Base-by-base conservation (phyloP, 2,113 vertebrate species). In the Numenius arquata region DNA sequence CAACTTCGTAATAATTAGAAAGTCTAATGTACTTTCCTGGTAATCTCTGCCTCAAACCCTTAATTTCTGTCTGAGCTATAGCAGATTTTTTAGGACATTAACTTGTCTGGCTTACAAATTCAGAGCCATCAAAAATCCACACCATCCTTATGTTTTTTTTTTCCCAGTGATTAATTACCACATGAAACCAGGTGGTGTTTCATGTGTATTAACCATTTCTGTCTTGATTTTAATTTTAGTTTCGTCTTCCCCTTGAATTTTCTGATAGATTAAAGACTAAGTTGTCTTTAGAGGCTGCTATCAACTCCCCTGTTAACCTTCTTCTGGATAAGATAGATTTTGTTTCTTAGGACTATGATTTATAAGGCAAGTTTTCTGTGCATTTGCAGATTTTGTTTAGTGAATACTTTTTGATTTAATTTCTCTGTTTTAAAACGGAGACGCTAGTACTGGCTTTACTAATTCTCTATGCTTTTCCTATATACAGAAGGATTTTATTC, bases 11-110 rank as follows among this genome's bases (percentile, higher is more conserved):
- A 93, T 94, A 85, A 96, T 96, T 96, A 94, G 95, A 94, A 93
- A 93, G 63, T 93, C 94, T 96, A 96, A 96, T 96, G 92, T 87
- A 92, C 92, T 96, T 96, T 71, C 66, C 70, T 90, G 77, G 66
- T 93, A 96, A 96, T 97, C 95, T 97, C 89, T 94, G 83, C 95
- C 66, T 93, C 95, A 95, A 82, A 95, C 80, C 80, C 84, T 95
- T 96, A 96, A 97, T 96, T 97, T 95, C 88, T 96, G 78, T 93
- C 71, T 94, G 68, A 93, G 83, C 83, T 94, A 13, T 29, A 76
- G 62, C 70, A 92, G 72, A 89, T 94, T 73, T 96, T 95, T 87
- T 70, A 85, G 74, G 91, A 93, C 92, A 61, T 90, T 68, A 96
- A 89, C 88, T 89, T 89, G 83, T 66, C 86, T 93, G 73, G 75